These are phyloP conservation scores for Puntigrus tetrazona DNA, from an alignment of 2,113 vertebrate genomes.

Conservation along the genomic window DNA sequence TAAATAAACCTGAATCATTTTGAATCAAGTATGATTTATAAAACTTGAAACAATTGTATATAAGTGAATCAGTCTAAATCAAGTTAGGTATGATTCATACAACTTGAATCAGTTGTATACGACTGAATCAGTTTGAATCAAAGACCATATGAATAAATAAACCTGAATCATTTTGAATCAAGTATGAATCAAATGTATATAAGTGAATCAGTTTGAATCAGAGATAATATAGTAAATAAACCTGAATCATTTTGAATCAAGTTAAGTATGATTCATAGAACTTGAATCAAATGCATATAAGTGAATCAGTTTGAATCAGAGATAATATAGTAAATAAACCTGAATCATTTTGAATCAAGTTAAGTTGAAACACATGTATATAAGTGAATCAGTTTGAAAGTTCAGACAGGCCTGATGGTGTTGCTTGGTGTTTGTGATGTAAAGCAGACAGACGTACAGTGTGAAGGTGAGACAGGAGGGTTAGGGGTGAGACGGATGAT, in stretches of 20 bases:
- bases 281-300: not conserved
- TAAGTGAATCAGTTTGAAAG: not conserved
- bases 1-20: not conserved
- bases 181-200: not conserved
- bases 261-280: not conserved
- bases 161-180: not conserved
- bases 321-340: not conserved
- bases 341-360: not conserved
- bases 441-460: conserved; percentile 28
- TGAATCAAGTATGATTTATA: not conserved
- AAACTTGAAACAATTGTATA: not conserved
- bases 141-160: not conserved
- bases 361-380: not conserved
- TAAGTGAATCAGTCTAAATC: not conserved
- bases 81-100: not conserved
- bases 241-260: not conserved
- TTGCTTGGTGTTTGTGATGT: not conserved
- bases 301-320: not conserved
- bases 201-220: not conserved
- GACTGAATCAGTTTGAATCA: not conserved
- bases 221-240: not conserved
- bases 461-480: conserved; percentile 29
- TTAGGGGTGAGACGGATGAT: conserved; percentile 61
- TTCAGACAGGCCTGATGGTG: not conserved
- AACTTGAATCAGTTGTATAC: not conserved